phyloP scores from a whole-genome alignment of 2,888 invertebrate species.

The Linyphia triangularis region DNA sequence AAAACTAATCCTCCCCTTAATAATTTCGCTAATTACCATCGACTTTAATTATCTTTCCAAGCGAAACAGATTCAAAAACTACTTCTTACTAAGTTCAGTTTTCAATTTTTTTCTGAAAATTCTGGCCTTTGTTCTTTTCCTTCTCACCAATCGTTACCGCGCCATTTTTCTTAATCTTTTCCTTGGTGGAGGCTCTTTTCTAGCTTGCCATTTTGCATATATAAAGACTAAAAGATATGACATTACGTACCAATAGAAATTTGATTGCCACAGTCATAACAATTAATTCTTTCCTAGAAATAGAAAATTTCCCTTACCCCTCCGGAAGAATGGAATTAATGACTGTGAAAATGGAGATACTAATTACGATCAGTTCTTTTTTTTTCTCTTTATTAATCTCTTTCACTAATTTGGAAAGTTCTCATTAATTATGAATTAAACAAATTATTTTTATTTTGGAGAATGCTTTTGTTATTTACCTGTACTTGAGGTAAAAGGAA shows the following conservation, averaged over 20 bases:
- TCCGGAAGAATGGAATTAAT: slow-evolving; percentile 57
- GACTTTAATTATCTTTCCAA: slow-evolving; percentile 56
- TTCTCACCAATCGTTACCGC: slow-evolving; percentile 12
- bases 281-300: slow-evolving; percentile 58
- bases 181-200: slow-evolving; percentile 6
- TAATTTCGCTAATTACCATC: slow-evolving; percentile 56
- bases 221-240: slow-evolving; percentile 24
- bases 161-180: slow-evolving; percentile 62
- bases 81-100: slow-evolving; percentile 34
- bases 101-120: neutral
- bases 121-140: slow-evolving; percentile 3
- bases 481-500: neutral
- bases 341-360: slow-evolving; percentile 71
- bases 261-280: slow-evolving; percentile 68
- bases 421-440: slow-evolving; percentile 69
- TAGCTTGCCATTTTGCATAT: neutral
- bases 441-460: slow-evolving; percentile 34
- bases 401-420: neutral
- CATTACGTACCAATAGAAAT: slow-evolving; percentile 43
- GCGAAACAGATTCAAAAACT: slow-evolving; percentile 62
- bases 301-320: slow-evolving; percentile 48
- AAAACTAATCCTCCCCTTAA: slow-evolving; percentile 53
- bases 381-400: slow-evolving; percentile 12
- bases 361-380: slow-evolving; percentile 57
- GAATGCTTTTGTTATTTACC: slow-evolving; percentile 30